A percentile compares a stretch with the other conserved stretches of the same genome.
Evolutionary conservation across 1,140 invertebrate genomes (phyloP).

Genomic region (Musca vetustissima): DNA sequence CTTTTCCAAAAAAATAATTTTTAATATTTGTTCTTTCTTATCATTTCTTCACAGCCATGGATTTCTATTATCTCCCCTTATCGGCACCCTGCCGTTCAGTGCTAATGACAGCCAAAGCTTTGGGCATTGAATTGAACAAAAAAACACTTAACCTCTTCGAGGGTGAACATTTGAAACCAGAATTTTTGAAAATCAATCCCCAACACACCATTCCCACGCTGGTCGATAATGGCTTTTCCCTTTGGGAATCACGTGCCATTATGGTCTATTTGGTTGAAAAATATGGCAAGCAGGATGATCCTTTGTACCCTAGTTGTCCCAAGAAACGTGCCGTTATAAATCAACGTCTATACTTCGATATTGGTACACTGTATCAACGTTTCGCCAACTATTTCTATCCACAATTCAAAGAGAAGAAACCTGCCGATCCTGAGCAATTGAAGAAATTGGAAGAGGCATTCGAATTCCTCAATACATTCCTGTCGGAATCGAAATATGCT

Average conservation of each 20-base stretch:
- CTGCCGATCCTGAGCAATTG: conserved; percentile 67
- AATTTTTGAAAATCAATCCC: conserved; percentile 66
- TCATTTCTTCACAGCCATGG: conserved; percentile 27
- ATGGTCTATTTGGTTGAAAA: conserved; percentile 68
- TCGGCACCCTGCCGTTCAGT: conserved; percentile 73
- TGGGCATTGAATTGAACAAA: conserved; percentile 75
- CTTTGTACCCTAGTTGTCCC: conserved; percentile 70
- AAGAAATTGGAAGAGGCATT: conserved; percentile 67
- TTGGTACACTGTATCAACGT: conserved; percentile 68
- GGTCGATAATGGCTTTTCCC: conserved; percentile 66
- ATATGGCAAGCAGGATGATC: conserved; percentile 67
- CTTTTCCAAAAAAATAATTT: background rate
- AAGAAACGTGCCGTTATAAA: conserved; percentile 71
- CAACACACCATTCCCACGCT: conserved; percentile 68
- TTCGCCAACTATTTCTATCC: conserved; percentile 70
- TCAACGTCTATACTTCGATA: conserved; percentile 74
- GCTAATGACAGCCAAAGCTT: conserved; percentile 66
- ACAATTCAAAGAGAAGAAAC: conserved; percentile 64
- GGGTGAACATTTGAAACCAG: conserved; percentile 69
- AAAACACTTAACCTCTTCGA: conserved; percentile 65
- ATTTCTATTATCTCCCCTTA: conserved; percentile 68
- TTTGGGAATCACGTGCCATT: conserved; percentile 74
- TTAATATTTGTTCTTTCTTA: conserved; percentile 5
- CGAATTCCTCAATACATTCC: conserved; percentile 66
- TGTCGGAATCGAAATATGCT: conserved; percentile 66